Conservation (phyloP, 1,140 invertebrate genomes). For the Solenopsis invicta region DNA sequence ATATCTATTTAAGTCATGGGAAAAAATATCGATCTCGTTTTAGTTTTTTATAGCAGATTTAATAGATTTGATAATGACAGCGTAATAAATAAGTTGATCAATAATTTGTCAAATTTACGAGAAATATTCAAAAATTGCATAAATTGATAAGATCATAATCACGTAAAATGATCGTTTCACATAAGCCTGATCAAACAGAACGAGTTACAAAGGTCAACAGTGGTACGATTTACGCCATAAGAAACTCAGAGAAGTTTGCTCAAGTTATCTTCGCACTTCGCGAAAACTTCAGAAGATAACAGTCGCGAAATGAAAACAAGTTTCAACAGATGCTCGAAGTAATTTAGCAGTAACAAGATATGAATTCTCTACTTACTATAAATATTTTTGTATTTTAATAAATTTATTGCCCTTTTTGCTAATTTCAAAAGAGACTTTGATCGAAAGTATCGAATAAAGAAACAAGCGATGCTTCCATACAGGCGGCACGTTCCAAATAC, state of each 20-base stretch:
- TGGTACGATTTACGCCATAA: not conserved
- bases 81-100: not conserved
- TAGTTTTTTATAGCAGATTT: not conserved
- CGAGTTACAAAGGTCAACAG: constrained; percentile 40
- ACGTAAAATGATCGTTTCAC: constrained; percentile 1
- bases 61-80: not conserved
- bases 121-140: not conserved
- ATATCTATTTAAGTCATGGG: not conserved
- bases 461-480: not conserved
- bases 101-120: not conserved
- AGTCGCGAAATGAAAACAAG: constrained; percentile 29
- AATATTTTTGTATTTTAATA: constrained; percentile 4
- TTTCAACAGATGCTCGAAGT: constrained; percentile 5
- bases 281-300: constrained; percentile 54
- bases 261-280: constrained; percentile 45
- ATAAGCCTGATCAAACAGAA: constrained; percentile 46
- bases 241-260: constrained; percentile 49
- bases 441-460: not conserved
- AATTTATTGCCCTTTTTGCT: not conserved
- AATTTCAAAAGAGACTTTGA: constrained; percentile 8
- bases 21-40: not conserved
- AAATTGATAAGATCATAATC: not conserved
- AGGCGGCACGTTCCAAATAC: not conserved
- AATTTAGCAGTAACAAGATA: not conserved
- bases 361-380: constrained; percentile 1